phyloP scores from a whole-genome alignment of 2,113 vertebrate genomes.

The Polypterus senegalus region DNA sequence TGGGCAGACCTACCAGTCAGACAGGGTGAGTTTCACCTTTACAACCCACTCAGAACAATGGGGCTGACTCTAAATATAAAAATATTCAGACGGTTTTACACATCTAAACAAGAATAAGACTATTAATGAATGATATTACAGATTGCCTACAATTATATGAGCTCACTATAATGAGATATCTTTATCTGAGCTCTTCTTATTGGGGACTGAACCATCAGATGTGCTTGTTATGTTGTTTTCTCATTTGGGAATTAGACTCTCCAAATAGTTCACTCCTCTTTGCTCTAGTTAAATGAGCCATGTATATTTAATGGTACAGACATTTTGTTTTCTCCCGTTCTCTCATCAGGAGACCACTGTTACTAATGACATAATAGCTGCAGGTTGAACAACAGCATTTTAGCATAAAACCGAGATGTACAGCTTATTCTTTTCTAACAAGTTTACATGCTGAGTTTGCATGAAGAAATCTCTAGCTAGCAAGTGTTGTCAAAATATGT shows the following conservation, averaged over 20 bases:
- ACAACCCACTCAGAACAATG: no score
- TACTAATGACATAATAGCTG: slow-evolving; percentile 41
- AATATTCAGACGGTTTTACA: no score
- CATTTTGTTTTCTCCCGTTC: slow-evolving; percentile 25
- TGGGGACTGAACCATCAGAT: no score
- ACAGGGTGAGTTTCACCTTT: no score
- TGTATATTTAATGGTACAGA: slow-evolving; percentile 46
- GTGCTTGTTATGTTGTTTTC: no score
- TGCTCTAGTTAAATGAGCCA: slow-evolving; percentile 49
- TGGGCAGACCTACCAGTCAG: no score
- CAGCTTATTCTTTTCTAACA: slow-evolving; percentile 38
- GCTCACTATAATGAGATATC: no score
- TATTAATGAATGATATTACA: no score
- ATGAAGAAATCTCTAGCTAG: slow-evolving; percentile 21
- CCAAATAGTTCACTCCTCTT: slow-evolving; percentile 26
- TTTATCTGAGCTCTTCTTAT: no score
- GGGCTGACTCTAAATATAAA: no score
- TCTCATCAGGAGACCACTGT: slow-evolving; percentile 42
- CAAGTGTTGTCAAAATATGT: slow-evolving; percentile 26
- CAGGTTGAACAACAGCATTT: slow-evolving; percentile 30
- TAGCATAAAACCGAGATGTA: slow-evolving; percentile 30
- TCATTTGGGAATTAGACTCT: slow-evolving; percentile 26
- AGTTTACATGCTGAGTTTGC: slow-evolving; percentile 42
- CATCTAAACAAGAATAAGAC: no score
- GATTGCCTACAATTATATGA: no score